phyloP scores from a whole-genome alignment of 2,113 vertebrate species.

The Cyanoderma ruficeps region DNA sequence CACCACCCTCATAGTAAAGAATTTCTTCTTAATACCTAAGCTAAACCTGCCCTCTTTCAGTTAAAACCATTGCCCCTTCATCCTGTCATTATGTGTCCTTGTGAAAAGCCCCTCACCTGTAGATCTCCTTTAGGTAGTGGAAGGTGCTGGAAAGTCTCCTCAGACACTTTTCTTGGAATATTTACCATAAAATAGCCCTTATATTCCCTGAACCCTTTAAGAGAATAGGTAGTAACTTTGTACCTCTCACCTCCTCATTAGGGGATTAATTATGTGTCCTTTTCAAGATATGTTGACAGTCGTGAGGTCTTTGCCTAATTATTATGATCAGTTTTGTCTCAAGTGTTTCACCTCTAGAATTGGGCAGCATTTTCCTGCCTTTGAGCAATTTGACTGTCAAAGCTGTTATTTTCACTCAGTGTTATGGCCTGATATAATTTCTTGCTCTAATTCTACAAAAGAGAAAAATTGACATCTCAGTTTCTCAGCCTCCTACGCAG shows the following conservation, averaged over 20 bases:
- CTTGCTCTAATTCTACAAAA: background rate
- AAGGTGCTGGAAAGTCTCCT: background rate
- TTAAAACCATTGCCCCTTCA: background rate
- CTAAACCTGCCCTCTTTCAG: background rate
- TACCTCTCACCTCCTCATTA: background rate
- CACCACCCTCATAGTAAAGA: background rate
- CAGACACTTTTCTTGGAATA: background rate
- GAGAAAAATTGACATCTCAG: conserved; percentile 14
- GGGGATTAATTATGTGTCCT: background rate
- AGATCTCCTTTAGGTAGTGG: background rate
- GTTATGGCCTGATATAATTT: background rate
- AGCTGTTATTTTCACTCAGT: background rate
- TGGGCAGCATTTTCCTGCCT: background rate
- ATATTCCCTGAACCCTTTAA: background rate
- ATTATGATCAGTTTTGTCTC: background rate
- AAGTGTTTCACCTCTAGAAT: background rate
- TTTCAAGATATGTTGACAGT: background rate
- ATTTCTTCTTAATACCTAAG: background rate
- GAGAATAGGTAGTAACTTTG: background rate
- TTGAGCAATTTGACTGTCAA: background rate
- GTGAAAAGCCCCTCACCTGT: background rate
- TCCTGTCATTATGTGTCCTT: background rate
- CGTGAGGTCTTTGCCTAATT: background rate
- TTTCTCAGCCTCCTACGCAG: conserved; percentile 19
- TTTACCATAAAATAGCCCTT: background rate